A percentile compares a stretch with the other conserved stretches of the same genome.
These are phyloP conservation scores for Hirudinaria manillensis DNA, from an alignment of 2,888 invertebrate genomes.

Conservation along the genomic window DNA sequence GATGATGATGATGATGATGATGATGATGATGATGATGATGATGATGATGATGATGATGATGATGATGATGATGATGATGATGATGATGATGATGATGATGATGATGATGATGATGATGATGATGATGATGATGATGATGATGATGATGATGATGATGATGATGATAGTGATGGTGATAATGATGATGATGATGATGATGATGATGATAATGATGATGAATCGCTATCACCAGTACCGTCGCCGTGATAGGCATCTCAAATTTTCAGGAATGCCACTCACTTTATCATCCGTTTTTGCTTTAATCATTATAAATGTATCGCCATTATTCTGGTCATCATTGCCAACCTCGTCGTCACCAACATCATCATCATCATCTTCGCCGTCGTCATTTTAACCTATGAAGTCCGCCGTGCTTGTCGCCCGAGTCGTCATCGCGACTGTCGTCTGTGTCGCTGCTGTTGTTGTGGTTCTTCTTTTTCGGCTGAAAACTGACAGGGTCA, in stretches of 20 bases:
- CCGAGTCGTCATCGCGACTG: conserved; percentile 49
- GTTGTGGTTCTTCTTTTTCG: conserved; percentile 42
- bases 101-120: conserved; percentile 34
- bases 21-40: conserved; percentile 34
- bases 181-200: conserved; percentile 5
- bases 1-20: conserved; percentile 33
- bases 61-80: conserved; percentile 34
- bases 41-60: conserved; percentile 34
- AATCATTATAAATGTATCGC: too few species aligned
- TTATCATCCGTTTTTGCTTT: too few species aligned
- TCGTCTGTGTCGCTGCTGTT: conserved; percentile 49
- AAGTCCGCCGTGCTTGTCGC: conserved; percentile 11
- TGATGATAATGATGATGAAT: background rate
- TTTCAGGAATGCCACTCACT: too few species aligned
- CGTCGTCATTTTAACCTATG: background rate
- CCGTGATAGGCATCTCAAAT: too few species aligned
- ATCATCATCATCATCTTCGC: too few species aligned
- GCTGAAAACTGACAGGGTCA: conserved; percentile 48
- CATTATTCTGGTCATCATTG: too few species aligned
- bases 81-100: conserved; percentile 35
- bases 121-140: conserved; percentile 29
- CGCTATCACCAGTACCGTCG: too few species aligned
- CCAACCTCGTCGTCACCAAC: background rate
- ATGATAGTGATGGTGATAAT: conserved; percentile 14
- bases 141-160: conserved; percentile 19